These are phyloP conservation scores for Phenganax stokvisi DNA, from an alignment of 92 coral and sea anemone species.

Conservation along the genomic window DNA sequence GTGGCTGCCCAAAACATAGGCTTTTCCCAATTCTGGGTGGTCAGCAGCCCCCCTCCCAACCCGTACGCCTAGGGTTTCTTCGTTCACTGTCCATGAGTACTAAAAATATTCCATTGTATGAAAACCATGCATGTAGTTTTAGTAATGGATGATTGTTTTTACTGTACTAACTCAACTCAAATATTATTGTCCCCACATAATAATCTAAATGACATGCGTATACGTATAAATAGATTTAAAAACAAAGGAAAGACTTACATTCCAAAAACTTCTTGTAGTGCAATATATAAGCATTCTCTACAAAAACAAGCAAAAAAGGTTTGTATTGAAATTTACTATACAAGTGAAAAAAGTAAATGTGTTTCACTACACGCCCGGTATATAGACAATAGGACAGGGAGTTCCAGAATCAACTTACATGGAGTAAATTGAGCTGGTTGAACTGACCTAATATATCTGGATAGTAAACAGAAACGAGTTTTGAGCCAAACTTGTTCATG, in stretches of 20 bases:
- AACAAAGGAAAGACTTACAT: not conserved
- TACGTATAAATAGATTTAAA: not conserved
- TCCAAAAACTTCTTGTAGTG: not conserved
- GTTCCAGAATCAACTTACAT: no score
- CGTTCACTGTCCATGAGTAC: no score
- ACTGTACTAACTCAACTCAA: no score
- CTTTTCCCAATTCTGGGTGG: no score
- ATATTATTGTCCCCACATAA: not conserved
- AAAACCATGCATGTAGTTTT: no score
- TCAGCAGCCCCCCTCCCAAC: no score
- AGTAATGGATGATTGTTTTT: no score
- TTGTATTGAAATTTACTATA: not conserved
- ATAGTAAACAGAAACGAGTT: not conserved
- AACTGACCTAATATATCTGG: not conserved
- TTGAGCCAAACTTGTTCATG: not conserved
- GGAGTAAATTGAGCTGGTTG: not conserved
- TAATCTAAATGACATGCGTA: not conserved
- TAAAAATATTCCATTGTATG: no score
- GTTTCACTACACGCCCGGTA: no score
- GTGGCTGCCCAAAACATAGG: no score
- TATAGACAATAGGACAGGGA: no score
- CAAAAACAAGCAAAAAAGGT: not conserved
- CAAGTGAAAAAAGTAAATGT: not conserved
- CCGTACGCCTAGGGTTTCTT: no score
- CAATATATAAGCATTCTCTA: not conserved